Base-by-base conservation (phyloP, 2,113 vertebrate genomes). In the Oophaga pumilio region DNA sequence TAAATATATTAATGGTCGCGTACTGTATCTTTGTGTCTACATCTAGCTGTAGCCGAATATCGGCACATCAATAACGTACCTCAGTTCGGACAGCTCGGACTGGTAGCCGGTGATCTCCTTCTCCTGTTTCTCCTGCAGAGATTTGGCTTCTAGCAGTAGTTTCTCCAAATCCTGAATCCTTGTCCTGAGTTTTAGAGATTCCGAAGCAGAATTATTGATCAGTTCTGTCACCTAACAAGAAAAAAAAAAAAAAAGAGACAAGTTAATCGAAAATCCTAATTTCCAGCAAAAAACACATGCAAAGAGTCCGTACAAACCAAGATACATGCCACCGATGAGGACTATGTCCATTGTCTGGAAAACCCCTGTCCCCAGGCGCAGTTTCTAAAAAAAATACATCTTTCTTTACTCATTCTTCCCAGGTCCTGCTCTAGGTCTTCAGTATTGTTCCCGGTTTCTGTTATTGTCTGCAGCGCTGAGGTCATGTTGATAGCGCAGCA, bases 101-200 rank as follows among this genome's bases (percentile, higher is more conserved):
- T 93, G 94, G 73, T 93, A 90, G 0, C 91, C 90, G 0, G 86
- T 14, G 57, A 92, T 89, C 53, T 95, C 93, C 84, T 82, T 90
- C 81, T 93, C 94, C 0, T 90, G 76, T 82, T 94, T 91, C 59
- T 87, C 90, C 87, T 92, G 92, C 82, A 90, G 87, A 52, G 89
- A 64, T 81, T 94, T 92, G 12, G 92, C 92, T 87, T 94, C 92
- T 62, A 92, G 89, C 71, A 93, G 86, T 0, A 89, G 90, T 82
- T 89, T 95, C 90, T 96, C 94, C 18, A 93, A 84, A 83, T 95
- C 93, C 74, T 94, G 91, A 24, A 91, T 89, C 82, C 91, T 92
- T 60, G 68, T 91, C 89, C 90, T 94, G 77, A 91, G 83, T 62
- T 91, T 93, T 82, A 94, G 87, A 59, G 94, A 91, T 78, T 94